Evolutionary conservation across 2,888 invertebrate species (phyloP).

Genomic region (Sesia bembeciformis): DNA sequence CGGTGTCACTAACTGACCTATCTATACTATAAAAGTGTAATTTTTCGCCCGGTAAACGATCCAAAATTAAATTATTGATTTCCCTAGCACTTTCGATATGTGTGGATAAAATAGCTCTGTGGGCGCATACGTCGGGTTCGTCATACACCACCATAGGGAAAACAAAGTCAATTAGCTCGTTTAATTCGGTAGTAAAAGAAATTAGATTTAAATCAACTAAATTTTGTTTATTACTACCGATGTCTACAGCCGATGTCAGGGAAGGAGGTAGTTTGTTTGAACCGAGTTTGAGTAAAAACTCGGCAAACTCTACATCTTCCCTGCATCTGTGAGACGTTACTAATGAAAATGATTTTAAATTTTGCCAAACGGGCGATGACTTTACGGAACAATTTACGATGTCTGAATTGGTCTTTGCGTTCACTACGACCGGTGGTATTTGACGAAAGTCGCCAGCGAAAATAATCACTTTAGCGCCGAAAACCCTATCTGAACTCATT

Average conservation of each 20-base stretch:
- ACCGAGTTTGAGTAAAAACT: background rate
- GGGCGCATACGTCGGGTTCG: background rate
- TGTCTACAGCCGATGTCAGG: background rate
- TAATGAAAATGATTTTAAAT: constrained; percentile 4
- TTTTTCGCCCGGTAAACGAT: background rate
- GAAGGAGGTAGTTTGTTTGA: background rate
- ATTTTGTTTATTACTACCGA: background rate
- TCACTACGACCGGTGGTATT: constrained; percentile 7
- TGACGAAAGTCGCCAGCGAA: constrained; percentile 10
- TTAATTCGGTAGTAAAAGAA: background rate
- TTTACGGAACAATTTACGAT: constrained; percentile 1
- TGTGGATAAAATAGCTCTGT: background rate
- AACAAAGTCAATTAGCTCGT: constrained; percentile 1
- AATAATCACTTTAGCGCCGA: constrained; percentile 9
- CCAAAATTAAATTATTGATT: background rate
- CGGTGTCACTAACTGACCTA: background rate
- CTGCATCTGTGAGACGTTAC: constrained; percentile 3
- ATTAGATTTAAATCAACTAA: background rate
- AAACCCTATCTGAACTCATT: constrained; percentile 4
- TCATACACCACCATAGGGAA: background rate
- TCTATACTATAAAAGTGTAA: constrained; percentile 1
- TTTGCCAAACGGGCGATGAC: constrained; percentile 5
- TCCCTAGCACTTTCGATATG: background rate
- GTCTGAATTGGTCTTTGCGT: constrained; percentile 2
- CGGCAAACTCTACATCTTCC: background rate